Evolutionary conservation across 1,140 invertebrate species (phyloP), one percentile per base, ranked within the genome.

Genomic region (Drosophila athabasca): DNA sequence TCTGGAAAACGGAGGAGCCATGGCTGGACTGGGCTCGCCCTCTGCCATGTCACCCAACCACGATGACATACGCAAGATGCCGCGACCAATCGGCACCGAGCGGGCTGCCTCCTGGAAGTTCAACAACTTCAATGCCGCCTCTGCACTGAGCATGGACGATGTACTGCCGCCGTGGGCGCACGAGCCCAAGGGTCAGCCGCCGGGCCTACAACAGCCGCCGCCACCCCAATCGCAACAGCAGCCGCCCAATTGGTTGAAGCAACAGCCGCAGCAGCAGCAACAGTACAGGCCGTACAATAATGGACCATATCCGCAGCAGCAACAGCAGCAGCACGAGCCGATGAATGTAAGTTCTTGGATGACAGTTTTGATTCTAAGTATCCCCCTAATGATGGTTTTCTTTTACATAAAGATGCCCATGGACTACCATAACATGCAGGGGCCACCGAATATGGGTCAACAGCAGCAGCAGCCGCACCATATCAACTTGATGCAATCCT

Each of bases 11-110:
- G 89, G 85, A 48, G 74, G 72, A 19, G 65, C 43, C 41, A 65
- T 85, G 75, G 77, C 75, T n/a, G 82, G 67, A 41, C 48, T 87
- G 29, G 71, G 76, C 19, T 92, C 91, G 39, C 94, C 94, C 48
- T 94, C 94, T n/a, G 93, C 94, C 26, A 94, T 95, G 92, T 94
- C 94, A 43, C 93, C 94, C 1, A 93, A 93, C 50, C 92, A 92
- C 49, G 83, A 93, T 61, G 95, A 96, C 80, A 95, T 95, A 76
- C 93, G 95, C 44, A 96, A 96, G 83, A 93, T 94, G 73, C 95
- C 95, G 29, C 94, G 95, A 6, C 95, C 96, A 17, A 96, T 96
- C 79, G 96, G 96, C 75, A 96, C 94, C 0, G 95, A 96, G 90
- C 93, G 95, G 79, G 81, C 95, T n/a, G 94, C 95, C 1, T 93